phyloP scores from a whole-genome alignment of 1,140 invertebrate genomes.

The Steinernema khuongi region DNA sequence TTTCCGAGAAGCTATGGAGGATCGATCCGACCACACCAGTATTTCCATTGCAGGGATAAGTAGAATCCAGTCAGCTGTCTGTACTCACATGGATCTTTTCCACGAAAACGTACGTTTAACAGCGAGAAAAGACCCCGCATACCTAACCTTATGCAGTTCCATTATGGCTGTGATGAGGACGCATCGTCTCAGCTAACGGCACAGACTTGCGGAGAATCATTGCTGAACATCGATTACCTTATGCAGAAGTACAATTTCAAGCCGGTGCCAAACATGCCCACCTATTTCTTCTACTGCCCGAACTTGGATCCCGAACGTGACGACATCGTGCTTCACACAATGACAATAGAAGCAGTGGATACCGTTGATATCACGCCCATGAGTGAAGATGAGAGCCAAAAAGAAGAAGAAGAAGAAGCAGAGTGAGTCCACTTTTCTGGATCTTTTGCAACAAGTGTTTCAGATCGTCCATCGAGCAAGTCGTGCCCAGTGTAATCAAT shows the following conservation, averaged over 20 bases:
- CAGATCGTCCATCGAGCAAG: too few species aligned
- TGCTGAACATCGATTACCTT: background rate
- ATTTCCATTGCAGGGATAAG: background rate
- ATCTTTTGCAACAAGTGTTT: too few species aligned
- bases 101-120: background rate
- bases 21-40: background rate
- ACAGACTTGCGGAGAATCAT: background rate
- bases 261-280: background rate
- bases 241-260: slow-evolving; percentile 3
- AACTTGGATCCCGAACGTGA: background rate
- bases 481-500: background rate
- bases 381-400: too few species aligned
- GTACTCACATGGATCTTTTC: background rate
- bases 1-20: background rate
- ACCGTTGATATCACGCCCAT: background rate
- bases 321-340: background rate
- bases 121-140: too few species aligned
- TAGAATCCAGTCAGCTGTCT: background rate
- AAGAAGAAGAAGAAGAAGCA: too few species aligned
- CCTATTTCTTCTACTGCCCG: background rate
- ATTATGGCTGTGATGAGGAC: background rate
- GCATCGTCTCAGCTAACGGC: background rate
- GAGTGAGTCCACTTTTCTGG: too few species aligned
- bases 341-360: background rate
- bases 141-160: too few species aligned